Conservation (phyloP, 2,797 vertebrate genomes). For the Melanotaenia parkinsoni region DNA sequence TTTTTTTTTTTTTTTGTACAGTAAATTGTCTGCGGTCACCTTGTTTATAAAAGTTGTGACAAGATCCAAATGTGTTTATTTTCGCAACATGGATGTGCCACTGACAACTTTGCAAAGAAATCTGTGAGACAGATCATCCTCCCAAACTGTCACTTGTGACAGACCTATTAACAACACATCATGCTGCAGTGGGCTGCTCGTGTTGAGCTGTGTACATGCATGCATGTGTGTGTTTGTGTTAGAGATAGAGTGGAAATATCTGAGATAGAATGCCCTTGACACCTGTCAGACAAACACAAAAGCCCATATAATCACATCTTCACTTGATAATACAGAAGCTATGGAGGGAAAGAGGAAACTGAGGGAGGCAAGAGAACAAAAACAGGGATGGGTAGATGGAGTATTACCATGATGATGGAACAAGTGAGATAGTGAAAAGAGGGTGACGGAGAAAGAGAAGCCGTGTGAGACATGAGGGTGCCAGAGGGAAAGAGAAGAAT, state of each 20-base stretch:
- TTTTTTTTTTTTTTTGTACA: slow-evolving; percentile 38
- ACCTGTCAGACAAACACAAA: slow-evolving; percentile 76
- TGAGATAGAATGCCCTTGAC: slow-evolving; percentile 71
- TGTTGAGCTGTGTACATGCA: slow-evolving; percentile 25
- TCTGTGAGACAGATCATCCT: slow-evolving; percentile 72
- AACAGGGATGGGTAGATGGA: slow-evolving; percentile 39
- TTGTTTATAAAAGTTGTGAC: slow-evolving; percentile 79
- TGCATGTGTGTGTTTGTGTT: slow-evolving; percentile 24
- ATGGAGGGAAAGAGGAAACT: slow-evolving; percentile 32
- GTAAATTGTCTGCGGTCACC: slow-evolving; percentile 71
- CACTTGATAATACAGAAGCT: slow-evolving; percentile 63
- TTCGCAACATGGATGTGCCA: slow-evolving; percentile 63
- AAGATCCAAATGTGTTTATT: slow-evolving; percentile 80
- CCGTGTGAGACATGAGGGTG: slow-evolving; percentile 36
- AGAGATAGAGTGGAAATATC: slow-evolving; percentile 59
- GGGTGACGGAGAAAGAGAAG: slow-evolving; percentile 46
- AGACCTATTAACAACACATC: slow-evolving; percentile 82
- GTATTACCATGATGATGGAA: slow-evolving; percentile 44
- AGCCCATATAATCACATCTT: slow-evolving; percentile 69
- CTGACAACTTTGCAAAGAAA: slow-evolving; percentile 72
- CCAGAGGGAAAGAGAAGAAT: slow-evolving; percentile 25
- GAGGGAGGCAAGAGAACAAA: slow-evolving; percentile 45
- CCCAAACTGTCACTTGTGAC: slow-evolving; percentile 76
- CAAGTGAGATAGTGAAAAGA: slow-evolving; percentile 43
- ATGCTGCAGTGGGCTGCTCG: slow-evolving; percentile 62